Conservation (phyloP, 2,888 invertebrate species). For the Platypus cylindrus region DNA sequence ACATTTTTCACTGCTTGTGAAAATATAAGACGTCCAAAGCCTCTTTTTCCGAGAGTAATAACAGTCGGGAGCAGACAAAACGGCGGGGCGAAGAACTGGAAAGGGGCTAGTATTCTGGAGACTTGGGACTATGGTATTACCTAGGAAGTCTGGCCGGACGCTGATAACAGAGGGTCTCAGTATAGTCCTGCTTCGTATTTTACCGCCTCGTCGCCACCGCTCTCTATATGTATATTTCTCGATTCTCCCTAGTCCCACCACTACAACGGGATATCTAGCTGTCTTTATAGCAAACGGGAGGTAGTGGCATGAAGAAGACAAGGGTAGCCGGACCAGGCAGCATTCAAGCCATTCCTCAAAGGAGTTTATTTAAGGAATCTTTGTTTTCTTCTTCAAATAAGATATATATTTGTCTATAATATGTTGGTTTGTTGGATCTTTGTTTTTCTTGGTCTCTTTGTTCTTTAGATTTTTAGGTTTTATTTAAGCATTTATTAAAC, state of each 20-base stretch:
- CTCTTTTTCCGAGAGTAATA: constrained; percentile 24
- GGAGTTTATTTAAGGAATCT: constrained; percentile 16
- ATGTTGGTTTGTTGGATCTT: no score
- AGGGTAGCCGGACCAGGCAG: constrained; percentile 16
- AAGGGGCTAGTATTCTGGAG: no score
- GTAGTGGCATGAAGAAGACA: constrained; percentile 11
- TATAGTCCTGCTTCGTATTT: constrained; percentile 7
- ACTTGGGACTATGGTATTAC: constrained; percentile 37
- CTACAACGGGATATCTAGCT: no score
- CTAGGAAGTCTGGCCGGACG: constrained; percentile 36
- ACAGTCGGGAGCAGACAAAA: constrained; percentile 26
- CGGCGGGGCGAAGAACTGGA: no score
- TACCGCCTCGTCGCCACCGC: background rate
- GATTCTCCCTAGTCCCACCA: no score
- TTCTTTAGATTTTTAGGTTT: no score
- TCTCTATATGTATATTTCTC: background rate
- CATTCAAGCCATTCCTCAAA: constrained; percentile 14
- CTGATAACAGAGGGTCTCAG: constrained; percentile 37
- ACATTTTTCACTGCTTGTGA: constrained; percentile 14
- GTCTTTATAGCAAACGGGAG: constrained; percentile 4
- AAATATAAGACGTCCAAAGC: constrained; percentile 17
- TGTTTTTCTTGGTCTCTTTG: no score
- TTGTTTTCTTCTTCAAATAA: no score
- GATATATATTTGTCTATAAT: no score
- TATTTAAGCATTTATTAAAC: no score